Percentiles rank a stretch among this genome's conserved stretches.
Conservation (phyloP, 2,113 vertebrate genomes). For the Melanerpes formicivorus region DNA sequence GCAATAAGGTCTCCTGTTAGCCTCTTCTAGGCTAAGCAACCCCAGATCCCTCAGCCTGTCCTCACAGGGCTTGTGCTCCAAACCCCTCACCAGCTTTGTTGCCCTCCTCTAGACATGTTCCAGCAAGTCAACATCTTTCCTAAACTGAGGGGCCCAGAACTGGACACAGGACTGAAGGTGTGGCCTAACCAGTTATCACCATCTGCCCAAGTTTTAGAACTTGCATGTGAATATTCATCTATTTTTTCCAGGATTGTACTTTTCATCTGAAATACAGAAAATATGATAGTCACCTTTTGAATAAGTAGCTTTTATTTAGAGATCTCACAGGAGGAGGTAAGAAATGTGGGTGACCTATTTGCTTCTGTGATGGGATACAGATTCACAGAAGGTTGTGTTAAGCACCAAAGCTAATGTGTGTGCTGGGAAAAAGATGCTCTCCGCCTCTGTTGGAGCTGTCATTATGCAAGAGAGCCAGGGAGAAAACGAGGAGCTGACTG, state of each 20-base stretch:
- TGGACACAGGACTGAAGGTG: too few relatives aligned
- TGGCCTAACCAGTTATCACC: background rate
- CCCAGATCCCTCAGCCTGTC: too few relatives aligned
- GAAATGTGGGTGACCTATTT: background rate
- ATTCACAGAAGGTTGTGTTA: background rate
- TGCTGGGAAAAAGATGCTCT: background rate
- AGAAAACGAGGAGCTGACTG: background rate
- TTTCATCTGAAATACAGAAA: background rate
- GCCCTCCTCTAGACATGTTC: too few relatives aligned
- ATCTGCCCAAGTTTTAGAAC: background rate
- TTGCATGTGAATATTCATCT: background rate
- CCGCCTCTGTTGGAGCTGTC: background rate
- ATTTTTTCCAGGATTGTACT: background rate
- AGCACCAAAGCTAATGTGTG: rapidly evolving
- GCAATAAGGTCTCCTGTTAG: too few relatives aligned
- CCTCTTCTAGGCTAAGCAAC: too few relatives aligned
- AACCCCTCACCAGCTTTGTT: too few relatives aligned
- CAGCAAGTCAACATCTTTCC: too few relatives aligned
- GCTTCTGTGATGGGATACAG: background rate
- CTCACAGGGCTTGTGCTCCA: too few relatives aligned
- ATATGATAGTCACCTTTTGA: background rate
- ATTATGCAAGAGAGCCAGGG: background rate
- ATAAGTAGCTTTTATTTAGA: background rate
- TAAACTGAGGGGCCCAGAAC: too few relatives aligned
- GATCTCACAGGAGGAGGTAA: background rate